Evolutionary conservation across 1,140 invertebrate genomes (phyloP), one percentile per base, ranked within the genome.

Genomic region (Drepana arcuata): DNA sequence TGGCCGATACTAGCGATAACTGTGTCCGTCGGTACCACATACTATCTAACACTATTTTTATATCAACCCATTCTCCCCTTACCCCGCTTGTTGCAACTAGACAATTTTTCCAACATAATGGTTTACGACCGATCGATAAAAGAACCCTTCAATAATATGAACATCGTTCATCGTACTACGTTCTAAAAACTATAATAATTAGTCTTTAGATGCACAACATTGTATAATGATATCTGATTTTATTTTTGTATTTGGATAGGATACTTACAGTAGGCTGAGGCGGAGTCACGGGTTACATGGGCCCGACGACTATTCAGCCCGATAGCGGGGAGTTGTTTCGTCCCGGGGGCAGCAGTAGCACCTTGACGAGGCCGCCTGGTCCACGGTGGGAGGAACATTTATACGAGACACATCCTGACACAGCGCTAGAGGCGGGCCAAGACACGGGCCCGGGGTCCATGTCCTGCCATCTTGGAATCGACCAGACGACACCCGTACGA

Each of bases 331-430:
- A 53, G 37, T 41, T n/a, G n/a, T n/a, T n/a, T 44, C 51, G 53
- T 54, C 52, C 54, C 55, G 55, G 37, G 47, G 42, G 46, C 41
- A 56, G 47, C 49, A 36, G 59, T 63, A 56, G 55, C 67, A 64
- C 69, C 70, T 58, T 52, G 46, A 54, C 42, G 48, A 53, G 41
- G 48, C 44, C 65, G 67, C 64, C 54, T 43, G 48, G 60, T 64
- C 61, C 54, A 55, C 39, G 63, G 62, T 64, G 78, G 70, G 69
- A 69, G 69, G 77, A 80, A 78, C 75, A 81, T 80, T 75, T 78
- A 80, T 72, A 70, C 62, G 48, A 62, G 41, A 56, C 72, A 77
- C 70, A 72, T 66, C 48, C 52, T 53, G 52, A 50, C 54, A 57
- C 50, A 41, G 40, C 61, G 60, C 68, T 62, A 69, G 41, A 70